Base-by-base conservation (phyloP, 2,113 vertebrate genomes). In the Heteronetta atricapilla region DNA sequence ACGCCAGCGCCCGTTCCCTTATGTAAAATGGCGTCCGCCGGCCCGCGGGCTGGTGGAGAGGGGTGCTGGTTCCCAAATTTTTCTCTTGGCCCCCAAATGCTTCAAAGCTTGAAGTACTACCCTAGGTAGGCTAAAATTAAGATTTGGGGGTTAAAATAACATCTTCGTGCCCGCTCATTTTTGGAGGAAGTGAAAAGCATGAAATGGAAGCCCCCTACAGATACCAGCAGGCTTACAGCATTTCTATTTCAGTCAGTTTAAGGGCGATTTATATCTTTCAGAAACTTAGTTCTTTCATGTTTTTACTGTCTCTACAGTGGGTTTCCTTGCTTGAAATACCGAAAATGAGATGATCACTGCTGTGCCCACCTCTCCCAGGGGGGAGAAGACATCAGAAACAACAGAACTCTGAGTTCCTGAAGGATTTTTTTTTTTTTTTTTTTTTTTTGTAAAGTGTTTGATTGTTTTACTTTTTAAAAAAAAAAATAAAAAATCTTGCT, bases 141-240 rank as follows among this genome's bases (percentile, higher is more conserved):
- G 46, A 48, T 22, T 21, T 48, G 46, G 46, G 20, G 46, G 20
- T 48, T 48, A 48, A 48, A 48, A 17, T 19, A 18, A 7, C 26
- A 13, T 18, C 21, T 67, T 70, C 8, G 18, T 25, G 9, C 28
- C 14, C 10, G 6, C 13, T 4, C 3, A 3, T 40, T 3, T 46
- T n/a, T 21, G 18, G 34, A 36, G 19, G 59, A 31, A 11, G 13
- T 66, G 38, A 8, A n/a, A 82, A 46, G 10, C 46, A 17, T 8
- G 13, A 31, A 20, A 66, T 29, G 40, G 13, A 52, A 28, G 40
- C 60, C 8, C 17, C 2, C 6, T 33, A 10, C 28, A 38, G 33
- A 26, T 6, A 2, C 16, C 6, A 26, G 4, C 40, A 40, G 13
- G 7, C 29, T 16, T 55, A 6, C 10, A 25, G 3, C 3, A 8